These are phyloP conservation scores for Bactericera cockerelli DNA, from an alignment of 1,140 invertebrate species.

Conservation along the genomic window DNA sequence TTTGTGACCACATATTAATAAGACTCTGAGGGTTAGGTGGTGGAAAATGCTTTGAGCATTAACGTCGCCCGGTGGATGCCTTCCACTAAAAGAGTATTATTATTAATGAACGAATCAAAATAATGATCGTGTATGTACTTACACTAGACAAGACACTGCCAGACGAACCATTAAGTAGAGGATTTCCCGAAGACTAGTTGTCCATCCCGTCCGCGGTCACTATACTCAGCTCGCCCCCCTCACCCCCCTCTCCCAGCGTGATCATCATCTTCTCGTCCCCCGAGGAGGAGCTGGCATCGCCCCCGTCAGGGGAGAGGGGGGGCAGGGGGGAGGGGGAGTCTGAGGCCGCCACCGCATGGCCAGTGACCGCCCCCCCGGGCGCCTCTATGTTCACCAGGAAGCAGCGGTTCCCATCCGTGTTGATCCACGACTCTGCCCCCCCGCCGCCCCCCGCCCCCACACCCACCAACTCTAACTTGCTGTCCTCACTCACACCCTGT, in stretches of 20 bases:
- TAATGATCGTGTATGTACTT: background rate
- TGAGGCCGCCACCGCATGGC: too few relatives aligned
- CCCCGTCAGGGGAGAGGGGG: background rate
- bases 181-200: background rate
- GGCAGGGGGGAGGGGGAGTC: too few relatives aligned
- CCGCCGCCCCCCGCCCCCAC: too few relatives aligned
- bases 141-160: background rate
- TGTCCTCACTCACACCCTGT: too few relatives aligned
- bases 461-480: too few relatives aligned
- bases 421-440: background rate
- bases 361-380: background rate
- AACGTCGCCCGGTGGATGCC: too few relatives aligned
- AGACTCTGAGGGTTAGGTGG: too few relatives aligned
- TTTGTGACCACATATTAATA: too few relatives aligned
- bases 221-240: background rate
- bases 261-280: slow-evolving; percentile 7
- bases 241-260: background rate
- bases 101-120: too few relatives aligned
- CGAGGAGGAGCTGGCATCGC: background rate
- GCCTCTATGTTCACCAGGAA: background rate
- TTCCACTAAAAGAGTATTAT: too few relatives aligned
- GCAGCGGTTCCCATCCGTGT: slow-evolving; percentile 1
- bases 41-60: too few relatives aligned
- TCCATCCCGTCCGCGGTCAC: background rate
- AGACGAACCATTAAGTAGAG: background rate